These are phyloP conservation scores for Sycobia sp. DNA, from an alignment of 1,140 invertebrate species.

Conservation along the genomic window DNA sequence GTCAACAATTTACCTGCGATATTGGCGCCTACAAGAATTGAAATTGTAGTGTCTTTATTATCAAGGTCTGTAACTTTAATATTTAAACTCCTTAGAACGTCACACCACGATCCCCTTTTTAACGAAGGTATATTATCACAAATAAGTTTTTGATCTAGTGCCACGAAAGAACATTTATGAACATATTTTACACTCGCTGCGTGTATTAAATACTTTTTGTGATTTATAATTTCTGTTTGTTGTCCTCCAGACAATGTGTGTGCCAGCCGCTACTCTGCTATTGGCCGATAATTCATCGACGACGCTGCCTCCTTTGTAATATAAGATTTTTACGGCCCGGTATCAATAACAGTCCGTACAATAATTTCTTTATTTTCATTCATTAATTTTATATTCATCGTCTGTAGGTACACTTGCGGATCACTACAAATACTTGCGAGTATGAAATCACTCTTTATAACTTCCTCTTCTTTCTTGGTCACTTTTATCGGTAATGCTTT, in stretches of 20 bases:
- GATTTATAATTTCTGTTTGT: too few relatives aligned
- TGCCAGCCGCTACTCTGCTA: slow-evolving; percentile 9
- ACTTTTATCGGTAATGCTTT: too few relatives aligned
- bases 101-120: slow-evolving; percentile 9
- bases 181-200: too few relatives aligned
- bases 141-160: slow-evolving; percentile 33
- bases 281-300: not conserved
- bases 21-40: slow-evolving; percentile 44
- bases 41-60: slow-evolving; percentile 25
- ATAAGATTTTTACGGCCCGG: slow-evolving; percentile 31
- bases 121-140: slow-evolving; percentile 26
- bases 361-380: not conserved
- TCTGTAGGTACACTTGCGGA: slow-evolving; percentile 31
- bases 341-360: slow-evolving; percentile 31
- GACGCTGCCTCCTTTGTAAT: slow-evolving; percentile 6
- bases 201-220: too few relatives aligned
- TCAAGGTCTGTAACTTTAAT: slow-evolving; percentile 36
- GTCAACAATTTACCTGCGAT: slow-evolving; percentile 47
- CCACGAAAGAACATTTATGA: too few relatives aligned
- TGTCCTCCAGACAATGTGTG: slow-evolving; percentile 30
- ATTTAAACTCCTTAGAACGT: slow-evolving; percentile 21
- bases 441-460: not conserved
- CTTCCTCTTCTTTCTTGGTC: not conserved
- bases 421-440: slow-evolving; percentile 4
- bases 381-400: slow-evolving; percentile 15